A percentile compares a stretch with the other conserved stretches of the same genome.
These are phyloP conservation scores for Achlya flavicornis DNA, from an alignment of 2,888 invertebrate species.

Conservation along the genomic window DNA sequence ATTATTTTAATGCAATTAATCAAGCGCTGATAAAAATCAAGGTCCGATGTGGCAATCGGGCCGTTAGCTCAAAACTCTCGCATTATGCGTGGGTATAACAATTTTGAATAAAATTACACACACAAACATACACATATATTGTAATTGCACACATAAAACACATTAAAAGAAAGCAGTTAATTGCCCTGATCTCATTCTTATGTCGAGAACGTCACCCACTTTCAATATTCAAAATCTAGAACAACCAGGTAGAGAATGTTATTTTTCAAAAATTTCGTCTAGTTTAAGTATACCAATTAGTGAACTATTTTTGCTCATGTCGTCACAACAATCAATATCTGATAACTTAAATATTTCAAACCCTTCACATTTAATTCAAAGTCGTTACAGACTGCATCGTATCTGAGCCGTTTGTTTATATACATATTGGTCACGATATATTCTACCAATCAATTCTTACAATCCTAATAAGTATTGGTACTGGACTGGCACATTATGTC, in stretches of 20 bases:
- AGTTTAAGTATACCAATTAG: neutral
- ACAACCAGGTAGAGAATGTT: constrained; percentile 3
- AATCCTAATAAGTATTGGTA: neutral
- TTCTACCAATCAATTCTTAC: neutral
- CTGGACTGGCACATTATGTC: constrained; percentile 3
- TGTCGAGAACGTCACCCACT: constrained; percentile 20
- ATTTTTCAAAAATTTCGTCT: neutral
- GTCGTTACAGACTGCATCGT: neutral
- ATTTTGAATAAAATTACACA: constrained; percentile 24
- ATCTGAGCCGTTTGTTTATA: neutral
- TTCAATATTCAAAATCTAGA: constrained; percentile 15
- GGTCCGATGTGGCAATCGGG: constrained; percentile 13
- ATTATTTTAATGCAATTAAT: constrained; percentile 15
- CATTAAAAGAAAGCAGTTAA: constrained; percentile 55
- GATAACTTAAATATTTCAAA: neutral
- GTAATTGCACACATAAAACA: constrained; percentile 27
- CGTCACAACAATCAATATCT: neutral
- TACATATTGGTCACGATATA: constrained; percentile 16
- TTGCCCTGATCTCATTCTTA: constrained; percentile 50
- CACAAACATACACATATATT: constrained; percentile 20
- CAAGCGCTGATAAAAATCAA: constrained; percentile 16
- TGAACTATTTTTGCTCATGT: neutral
- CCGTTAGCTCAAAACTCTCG: constrained; percentile 15
- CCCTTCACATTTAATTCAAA: neutral
- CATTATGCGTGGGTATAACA: constrained; percentile 19